A percentile compares a stretch with the other conserved stretches of the same genome.
Conservation (phyloP, 2,888 invertebrate genomes). For the Taphrorychus bicolor region DNA sequence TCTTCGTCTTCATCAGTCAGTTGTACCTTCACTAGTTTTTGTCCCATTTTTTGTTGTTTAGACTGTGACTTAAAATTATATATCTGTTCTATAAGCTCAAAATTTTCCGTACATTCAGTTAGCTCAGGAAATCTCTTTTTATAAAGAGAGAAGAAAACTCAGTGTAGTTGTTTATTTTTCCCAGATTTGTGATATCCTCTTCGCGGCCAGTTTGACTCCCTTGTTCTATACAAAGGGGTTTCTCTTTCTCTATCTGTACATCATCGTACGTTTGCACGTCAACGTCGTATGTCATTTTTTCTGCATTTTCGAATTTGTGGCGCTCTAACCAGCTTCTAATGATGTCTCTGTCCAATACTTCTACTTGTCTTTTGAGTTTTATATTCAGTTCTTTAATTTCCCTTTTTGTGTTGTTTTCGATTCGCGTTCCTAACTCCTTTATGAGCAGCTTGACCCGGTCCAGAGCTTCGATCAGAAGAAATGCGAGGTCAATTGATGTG, state of each 20-base stretch:
- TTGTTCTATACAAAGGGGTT: neutral
- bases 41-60: neutral
- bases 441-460: neutral
- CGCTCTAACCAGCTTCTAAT: neutral
- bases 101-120: neutral
- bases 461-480: neutral
- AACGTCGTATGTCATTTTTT: neutral
- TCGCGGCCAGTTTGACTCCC: neutral
- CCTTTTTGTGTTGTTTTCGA: neutral
- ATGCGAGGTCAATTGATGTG: too few species aligned
- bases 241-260: neutral
- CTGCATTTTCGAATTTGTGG: neutral
- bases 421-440: neutral
- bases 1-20: neutral
- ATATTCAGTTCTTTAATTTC: neutral
- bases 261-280: neutral
- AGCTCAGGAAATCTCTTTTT: neutral
- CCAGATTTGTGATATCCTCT: neutral
- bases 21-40: neutral
- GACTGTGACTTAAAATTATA: neutral
- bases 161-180: neutral
- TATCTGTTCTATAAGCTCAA: neutral
- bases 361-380: neutral
- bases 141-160: too few species aligned
- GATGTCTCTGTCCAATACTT: neutral